phyloP scores from a whole-genome alignment of 2,113 vertebrate genomes.

The Cynoglossus semilaevis region DNA sequence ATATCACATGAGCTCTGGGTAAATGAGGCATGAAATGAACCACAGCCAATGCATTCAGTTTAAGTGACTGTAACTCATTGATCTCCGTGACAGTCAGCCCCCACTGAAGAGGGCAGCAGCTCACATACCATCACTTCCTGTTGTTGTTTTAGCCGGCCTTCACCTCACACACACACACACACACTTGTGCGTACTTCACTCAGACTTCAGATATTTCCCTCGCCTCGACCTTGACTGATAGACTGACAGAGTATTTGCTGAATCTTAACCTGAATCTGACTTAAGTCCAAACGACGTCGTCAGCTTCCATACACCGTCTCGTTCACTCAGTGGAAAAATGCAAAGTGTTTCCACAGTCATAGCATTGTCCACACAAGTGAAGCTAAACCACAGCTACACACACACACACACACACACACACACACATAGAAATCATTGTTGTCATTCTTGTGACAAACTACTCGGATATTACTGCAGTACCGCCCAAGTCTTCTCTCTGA shows the following conservation, averaged over 20 bases:
- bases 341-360: too few relatives aligned
- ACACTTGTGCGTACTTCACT: too few relatives aligned
- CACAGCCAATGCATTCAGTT: background rate
- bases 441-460: too few relatives aligned
- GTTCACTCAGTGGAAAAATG: constrained; percentile 23
- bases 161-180: constrained; percentile 27
- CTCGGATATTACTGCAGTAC: too few relatives aligned
- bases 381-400: constrained; percentile 25
- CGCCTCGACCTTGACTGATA: too few relatives aligned
- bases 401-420: too few relatives aligned
- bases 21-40: background rate
- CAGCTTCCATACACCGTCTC: background rate
- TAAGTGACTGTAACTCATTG: background rate
- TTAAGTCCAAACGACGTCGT: too few relatives aligned
- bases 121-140: constrained; percentile 42
- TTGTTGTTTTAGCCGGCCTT: constrained; percentile 12
- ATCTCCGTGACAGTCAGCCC: background rate
- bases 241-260: too few relatives aligned
- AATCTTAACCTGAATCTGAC: too few relatives aligned
- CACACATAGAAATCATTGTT: too few relatives aligned
- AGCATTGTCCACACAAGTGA: constrained; percentile 25
- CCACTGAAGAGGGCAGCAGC: background rate
- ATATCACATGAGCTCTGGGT: background rate
- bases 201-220: too few relatives aligned
- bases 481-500: too few relatives aligned